Evolutionary conservation across 2,888 invertebrate genomes (phyloP).

Genomic region (Drosophila recens): DNA sequence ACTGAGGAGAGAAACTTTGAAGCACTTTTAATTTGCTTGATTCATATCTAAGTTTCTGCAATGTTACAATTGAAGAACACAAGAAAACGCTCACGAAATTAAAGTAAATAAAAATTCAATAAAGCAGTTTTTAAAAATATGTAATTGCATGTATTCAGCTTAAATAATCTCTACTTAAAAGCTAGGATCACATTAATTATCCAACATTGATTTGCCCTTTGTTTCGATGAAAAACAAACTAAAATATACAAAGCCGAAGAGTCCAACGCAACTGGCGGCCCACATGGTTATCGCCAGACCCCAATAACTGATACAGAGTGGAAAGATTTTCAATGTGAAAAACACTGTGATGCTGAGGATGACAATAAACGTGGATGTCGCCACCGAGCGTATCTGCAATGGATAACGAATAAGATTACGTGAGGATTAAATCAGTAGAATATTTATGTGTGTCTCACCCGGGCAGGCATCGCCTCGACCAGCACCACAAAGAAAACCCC

Average conservation of each 20-base stretch:
- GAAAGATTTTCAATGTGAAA: slow-evolving; percentile 69
- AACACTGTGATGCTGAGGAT: slow-evolving; percentile 68
- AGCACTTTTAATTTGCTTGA: neutral
- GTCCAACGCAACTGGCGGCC: slow-evolving; percentile 60
- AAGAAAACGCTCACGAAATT: neutral
- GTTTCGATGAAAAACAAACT: slow-evolving; percentile 75
- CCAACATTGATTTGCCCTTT: slow-evolving; percentile 74
- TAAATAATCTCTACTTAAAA: neutral
- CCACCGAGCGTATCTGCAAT: slow-evolving; percentile 75
- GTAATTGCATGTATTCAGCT: neutral
- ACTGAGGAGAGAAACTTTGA: neutral
- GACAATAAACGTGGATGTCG: slow-evolving; percentile 59
- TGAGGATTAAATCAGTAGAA: neutral
- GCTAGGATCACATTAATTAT: slow-evolving; percentile 24
- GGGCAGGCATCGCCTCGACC: slow-evolving; percentile 77
- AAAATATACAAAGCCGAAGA: slow-evolving; percentile 68
- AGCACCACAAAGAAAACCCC: slow-evolving; percentile 76
- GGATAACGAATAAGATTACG: neutral
- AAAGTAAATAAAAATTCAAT: neutral
- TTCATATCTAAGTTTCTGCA: neutral
- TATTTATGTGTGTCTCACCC: slow-evolving; percentile 57
- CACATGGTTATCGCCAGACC: slow-evolving; percentile 75
- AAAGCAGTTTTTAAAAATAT: neutral
- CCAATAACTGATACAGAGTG: slow-evolving; percentile 63
- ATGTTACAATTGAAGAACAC: neutral